Evolutionary conservation across 2,888 invertebrate genomes (phyloP).

Genomic region (Andrena praecox): DNA sequence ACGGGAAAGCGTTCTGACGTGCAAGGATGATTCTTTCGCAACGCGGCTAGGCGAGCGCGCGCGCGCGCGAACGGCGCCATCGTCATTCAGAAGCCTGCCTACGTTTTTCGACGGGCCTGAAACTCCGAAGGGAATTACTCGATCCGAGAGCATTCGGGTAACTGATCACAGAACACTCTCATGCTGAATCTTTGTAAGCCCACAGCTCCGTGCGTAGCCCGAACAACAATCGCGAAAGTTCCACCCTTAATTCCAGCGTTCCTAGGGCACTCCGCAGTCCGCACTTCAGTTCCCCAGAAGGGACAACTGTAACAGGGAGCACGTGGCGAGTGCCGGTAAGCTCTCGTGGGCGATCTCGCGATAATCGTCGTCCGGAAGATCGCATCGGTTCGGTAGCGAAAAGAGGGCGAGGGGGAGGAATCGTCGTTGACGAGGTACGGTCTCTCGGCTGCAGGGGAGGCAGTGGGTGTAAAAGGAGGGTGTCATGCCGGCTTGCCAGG

Average conservation of each 20-base stretch:
- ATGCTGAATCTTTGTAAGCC: neutral
- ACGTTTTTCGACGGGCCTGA: no score
- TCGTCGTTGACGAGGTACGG: constrained; percentile 68
- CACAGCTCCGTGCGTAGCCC: no score
- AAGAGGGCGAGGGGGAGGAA: constrained; percentile 52
- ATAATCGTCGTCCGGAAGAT: constrained; percentile 72
- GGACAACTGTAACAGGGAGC: constrained; percentile 2
- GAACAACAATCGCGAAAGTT: neutral
- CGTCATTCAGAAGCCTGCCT: neutral
- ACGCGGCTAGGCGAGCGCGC: neutral
- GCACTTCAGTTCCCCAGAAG: neutral
- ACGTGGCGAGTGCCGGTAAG: constrained; percentile 45
- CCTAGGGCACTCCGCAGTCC: neutral
- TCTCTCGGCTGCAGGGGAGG: constrained; percentile 74
- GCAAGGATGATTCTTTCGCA: constrained; percentile 16
- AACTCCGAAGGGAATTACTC: no score
- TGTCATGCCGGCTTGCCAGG: constrained; percentile 82
- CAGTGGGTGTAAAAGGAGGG: constrained; percentile 81
- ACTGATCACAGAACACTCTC: neutral
- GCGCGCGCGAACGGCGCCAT: neutral
- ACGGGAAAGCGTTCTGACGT: constrained; percentile 36
- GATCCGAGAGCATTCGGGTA: no score
- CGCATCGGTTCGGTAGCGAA: constrained; percentile 62
- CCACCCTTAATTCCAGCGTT: constrained; percentile 8
- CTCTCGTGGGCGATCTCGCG: constrained; percentile 68